Conservation (phyloP, 2,888 invertebrate genomes). For the Alitta virens region DNA sequence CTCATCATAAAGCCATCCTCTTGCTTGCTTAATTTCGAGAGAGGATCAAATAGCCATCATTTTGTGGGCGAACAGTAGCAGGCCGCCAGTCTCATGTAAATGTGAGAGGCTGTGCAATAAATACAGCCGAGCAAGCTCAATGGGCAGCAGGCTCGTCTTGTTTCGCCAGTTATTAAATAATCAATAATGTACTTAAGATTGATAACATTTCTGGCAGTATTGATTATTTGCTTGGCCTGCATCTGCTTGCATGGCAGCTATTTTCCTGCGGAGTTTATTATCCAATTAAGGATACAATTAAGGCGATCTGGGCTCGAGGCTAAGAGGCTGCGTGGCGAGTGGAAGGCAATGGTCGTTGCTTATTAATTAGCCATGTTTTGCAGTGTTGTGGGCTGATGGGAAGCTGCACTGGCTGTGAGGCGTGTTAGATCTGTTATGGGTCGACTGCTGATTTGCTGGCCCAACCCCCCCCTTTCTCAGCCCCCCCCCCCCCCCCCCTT, state of each 20-base stretch:
- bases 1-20: no score
- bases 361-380: no score
- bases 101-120: no score
- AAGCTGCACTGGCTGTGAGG: no score
- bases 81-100: no score
- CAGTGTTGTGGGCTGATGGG: no score
- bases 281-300: conserved; percentile 3
- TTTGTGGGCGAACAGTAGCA: no score
- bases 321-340: neutral
- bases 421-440: no score
- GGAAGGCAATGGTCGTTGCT: neutral
- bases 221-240: conserved; percentile 6
- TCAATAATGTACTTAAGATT: conserved; percentile 18
- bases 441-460: neutral
- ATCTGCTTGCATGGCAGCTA: no score
- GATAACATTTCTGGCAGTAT: conserved; percentile 3
- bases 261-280: conserved; percentile 4
- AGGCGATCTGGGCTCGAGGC: neutral
- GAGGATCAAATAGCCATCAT: no score
- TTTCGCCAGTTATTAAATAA: conserved; percentile 18
- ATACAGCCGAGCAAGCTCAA: no score
- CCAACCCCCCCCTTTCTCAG: neutral
- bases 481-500: neutral
- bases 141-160: neutral
- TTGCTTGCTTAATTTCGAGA: no score